Percentiles rank a stretch among this genome's conserved stretches.
These are phyloP conservation scores for Eolophus roseicapilla DNA, from an alignment of 2,113 vertebrate genomes.

Conservation along the genomic window DNA sequence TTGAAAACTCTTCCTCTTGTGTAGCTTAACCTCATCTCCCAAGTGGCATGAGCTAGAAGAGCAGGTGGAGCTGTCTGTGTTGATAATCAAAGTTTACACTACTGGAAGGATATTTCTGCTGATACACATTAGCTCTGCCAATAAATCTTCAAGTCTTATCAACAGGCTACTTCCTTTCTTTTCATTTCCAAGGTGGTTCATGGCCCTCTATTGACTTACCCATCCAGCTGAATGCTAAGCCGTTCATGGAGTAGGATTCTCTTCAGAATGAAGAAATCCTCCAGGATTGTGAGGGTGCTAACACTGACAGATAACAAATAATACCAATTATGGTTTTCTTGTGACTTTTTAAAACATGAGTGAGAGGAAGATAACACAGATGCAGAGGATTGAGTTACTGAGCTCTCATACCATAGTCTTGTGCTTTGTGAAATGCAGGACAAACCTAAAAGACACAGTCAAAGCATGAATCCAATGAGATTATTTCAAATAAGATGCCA, in stretches of 20 bases:
- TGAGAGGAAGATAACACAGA: not conserved
- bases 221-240: too few species aligned
- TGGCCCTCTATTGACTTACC: not conserved
- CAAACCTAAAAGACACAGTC: fast-evolving
- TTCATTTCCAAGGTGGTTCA: not conserved
- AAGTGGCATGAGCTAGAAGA: not conserved
- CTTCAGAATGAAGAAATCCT: not conserved
- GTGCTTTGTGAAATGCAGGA: fast-evolving
- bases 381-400: not conserved
- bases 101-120: not conserved
- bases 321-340: not conserved
- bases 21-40: not conserved
- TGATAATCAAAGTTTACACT: not conserved
- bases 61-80: not conserved
- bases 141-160: not conserved
- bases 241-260: not conserved
- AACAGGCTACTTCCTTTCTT: not conserved
- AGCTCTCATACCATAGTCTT: too few species aligned
- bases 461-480: not conserved
- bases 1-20: not conserved
- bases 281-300: not conserved
- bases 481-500: not conserved
- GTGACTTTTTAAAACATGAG: not conserved
- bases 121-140: fast-evolving
- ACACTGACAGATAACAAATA: not conserved